Base-by-base conservation (phyloP, 1,140 invertebrate genomes). In the Aphelenchoides avenae region DNA sequence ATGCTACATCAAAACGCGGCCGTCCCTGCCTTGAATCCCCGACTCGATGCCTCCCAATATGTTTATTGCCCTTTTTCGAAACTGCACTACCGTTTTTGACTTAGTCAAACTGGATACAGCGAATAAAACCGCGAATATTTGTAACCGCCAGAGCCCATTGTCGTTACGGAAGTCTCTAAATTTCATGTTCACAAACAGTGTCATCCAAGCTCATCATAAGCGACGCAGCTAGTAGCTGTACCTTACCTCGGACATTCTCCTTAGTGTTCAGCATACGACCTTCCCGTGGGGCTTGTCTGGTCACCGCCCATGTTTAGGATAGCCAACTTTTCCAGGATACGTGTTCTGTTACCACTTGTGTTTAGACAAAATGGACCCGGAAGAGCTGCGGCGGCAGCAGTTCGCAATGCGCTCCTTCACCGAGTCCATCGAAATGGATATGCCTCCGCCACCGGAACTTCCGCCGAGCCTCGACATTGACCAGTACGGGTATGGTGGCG, bases 331-430 rank as follows among this genome's bases (percentile, higher is more conserved):
- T n/a, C n/a, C n/a, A n/a, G n/a, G n/a, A n/a, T n/a, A n/a, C n/a
- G n/a, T n/a, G n/a, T n/a, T n/a, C 37, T 18, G 22, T 39, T 39
- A 39, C 37, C 15, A 39, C 5, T 43, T 9, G 24, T 26, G 26
- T 48, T 48, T 30, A 66, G 67, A 53, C 18, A n/a, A 11, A 13
- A 48, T 66, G 44, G 67, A 67, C 39, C 39, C 58, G 11, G 65
- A 68, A 13, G 60, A 69, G 42, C 53, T 69, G 24, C 50, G 70
- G 3, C 42, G 57, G 13, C 57, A 70, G 39, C 70, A 70, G 43
- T 51, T 40, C 36, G 72, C 72, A 18, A 75, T 75, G 48, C 51
- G 75, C 11, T 61, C 61, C n/a, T 75, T 75, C 44, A 75, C 72
- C 0, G 62, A 75, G 33, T 77, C 74, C 3, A 63, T 75, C 22